Evolutionary conservation across 2,888 invertebrate genomes (phyloP).

Genomic region (Seladonia tumulorum): DNA sequence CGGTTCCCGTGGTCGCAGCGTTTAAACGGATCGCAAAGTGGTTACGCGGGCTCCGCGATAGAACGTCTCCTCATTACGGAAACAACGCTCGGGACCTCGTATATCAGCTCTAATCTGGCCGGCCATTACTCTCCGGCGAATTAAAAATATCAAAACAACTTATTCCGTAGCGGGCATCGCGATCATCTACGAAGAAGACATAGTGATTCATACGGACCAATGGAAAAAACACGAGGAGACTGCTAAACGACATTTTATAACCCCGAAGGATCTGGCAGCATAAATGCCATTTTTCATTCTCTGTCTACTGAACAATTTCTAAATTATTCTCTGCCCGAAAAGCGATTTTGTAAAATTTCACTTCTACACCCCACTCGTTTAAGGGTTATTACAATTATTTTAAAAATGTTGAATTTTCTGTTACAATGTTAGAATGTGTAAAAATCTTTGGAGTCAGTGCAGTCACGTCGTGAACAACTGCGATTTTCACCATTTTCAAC

Average conservation of each 20-base stretch:
- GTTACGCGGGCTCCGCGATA: conserved; percentile 13
- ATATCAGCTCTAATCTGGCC: conserved; percentile 48
- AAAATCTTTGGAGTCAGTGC: too few relatives aligned
- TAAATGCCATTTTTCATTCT: neutral
- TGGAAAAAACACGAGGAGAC: neutral
- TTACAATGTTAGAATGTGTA: too few relatives aligned
- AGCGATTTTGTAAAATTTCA: too few relatives aligned
- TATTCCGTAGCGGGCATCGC: conserved; percentile 26
- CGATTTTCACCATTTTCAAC: too few relatives aligned
- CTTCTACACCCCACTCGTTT: too few relatives aligned
- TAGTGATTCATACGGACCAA: neutral
- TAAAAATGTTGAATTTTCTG: too few relatives aligned
- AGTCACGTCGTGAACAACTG: too few relatives aligned
- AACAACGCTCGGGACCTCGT: conserved; percentile 42
- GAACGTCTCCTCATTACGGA: conserved; percentile 44
- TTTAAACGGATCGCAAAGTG: conserved; percentile 28
- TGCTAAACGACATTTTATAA: neutral
- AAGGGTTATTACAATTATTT: too few relatives aligned
- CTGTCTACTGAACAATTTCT: neutral
- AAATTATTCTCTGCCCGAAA: neutral
- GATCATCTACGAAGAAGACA: conserved; percentile 46
- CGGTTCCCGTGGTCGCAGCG: neutral
- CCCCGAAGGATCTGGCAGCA: too few relatives aligned
- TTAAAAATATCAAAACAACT: conserved; percentile 57
- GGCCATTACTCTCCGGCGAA: conserved; percentile 50